phyloP scores from a whole-genome alignment of 2,888 invertebrate species.

The Acleris cristana region DNA sequence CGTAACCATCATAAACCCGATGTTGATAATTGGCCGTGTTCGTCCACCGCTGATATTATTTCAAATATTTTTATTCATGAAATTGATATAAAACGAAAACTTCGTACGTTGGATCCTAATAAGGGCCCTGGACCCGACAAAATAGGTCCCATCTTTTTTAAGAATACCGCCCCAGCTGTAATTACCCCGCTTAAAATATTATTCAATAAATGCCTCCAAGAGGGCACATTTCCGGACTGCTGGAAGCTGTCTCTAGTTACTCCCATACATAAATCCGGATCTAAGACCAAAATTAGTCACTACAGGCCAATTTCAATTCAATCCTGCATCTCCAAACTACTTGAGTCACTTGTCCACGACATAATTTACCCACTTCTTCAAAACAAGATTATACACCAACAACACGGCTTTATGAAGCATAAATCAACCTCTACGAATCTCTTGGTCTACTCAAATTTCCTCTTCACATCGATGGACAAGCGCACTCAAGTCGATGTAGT shows the following conservation, averaged over 20 bases:
- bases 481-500: conserved; percentile 25
- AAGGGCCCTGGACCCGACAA: conserved; percentile 1
- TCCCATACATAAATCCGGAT: conserved; percentile 5
- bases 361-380: neutral
- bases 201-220: neutral
- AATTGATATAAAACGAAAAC: neutral
- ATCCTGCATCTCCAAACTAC: too few relatives aligned
- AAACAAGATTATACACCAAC: conserved; percentile 3
- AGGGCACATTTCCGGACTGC: neutral
- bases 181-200: neutral
- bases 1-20: neutral
- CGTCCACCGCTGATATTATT: neutral
- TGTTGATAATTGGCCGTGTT: neutral
- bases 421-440: conserved; percentile 24
- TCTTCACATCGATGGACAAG: conserved; percentile 15
- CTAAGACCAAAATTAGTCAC: too few relatives aligned
- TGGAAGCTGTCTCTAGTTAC: neutral
- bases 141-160: neutral
- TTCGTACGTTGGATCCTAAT: neutral
- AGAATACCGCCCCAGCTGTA: neutral
- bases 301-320: too few relatives aligned
- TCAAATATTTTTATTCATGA: neutral
- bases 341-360: too few relatives aligned
- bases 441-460: conserved; percentile 2
- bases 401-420: conserved; percentile 27